Evolutionary conservation across 2,888 invertebrate genomes (phyloP).

Genomic region (Anarsia innoxiella): DNA sequence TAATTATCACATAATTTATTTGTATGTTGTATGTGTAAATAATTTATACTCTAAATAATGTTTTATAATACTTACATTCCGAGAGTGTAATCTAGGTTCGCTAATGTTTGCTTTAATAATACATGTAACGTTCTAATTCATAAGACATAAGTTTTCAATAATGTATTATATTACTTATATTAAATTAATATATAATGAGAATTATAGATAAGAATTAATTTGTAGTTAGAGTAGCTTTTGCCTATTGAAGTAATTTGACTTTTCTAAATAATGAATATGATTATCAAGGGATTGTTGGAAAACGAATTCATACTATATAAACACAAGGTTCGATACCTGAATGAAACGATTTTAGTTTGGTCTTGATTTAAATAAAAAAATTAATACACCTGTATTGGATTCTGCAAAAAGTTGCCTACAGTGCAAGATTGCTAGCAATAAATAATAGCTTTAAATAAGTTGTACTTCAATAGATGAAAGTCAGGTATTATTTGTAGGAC

Average conservation of each 20-base stretch:
- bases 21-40: slow-evolving; percentile 45
- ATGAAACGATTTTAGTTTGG: too few relatives aligned
- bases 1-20: slow-evolving; percentile 43
- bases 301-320: too few relatives aligned
- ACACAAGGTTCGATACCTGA: too few relatives aligned
- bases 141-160: not conserved
- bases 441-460: too few relatives aligned
- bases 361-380: too few relatives aligned
- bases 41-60: slow-evolving; percentile 37
- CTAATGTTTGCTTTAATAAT: slow-evolving; percentile 45
- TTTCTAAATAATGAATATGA: too few relatives aligned
- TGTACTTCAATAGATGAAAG: too few relatives aligned
- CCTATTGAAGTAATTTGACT: not conserved
- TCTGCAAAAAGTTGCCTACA: too few relatives aligned
- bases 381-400: too few relatives aligned
- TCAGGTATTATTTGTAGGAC: too few relatives aligned
- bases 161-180: not conserved
- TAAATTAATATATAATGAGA: not conserved
- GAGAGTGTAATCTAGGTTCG: slow-evolving; percentile 38
- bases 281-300: too few relatives aligned
- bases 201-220: not conserved
- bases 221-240: not conserved
- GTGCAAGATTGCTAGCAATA: too few relatives aligned
- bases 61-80: slow-evolving; percentile 57
- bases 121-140: not conserved